phyloP scores from a whole-genome alignment of 2,797 vertebrate species.

The Gambelia wislizenii region DNA sequence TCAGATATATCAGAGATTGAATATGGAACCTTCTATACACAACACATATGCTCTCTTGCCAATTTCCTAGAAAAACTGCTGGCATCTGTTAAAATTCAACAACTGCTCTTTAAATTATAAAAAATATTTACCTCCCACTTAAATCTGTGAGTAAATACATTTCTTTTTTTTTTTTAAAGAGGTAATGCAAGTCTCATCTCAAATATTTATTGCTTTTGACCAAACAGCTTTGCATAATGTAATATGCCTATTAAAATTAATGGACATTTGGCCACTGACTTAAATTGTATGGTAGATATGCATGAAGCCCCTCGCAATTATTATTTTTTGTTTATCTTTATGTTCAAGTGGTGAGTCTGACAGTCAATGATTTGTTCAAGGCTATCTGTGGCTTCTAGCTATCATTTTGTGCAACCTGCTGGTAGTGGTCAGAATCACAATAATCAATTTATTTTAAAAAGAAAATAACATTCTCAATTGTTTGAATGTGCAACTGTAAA shows the following conservation, averaged over 20 bases:
- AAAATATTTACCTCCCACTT: neutral
- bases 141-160: neutral
- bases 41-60: neutral
- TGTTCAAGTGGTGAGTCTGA: neutral
- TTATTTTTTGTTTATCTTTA: neutral
- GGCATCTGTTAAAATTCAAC: neutral
- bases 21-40: neutral
- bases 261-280: neutral
- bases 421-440: too few species aligned
- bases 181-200: too few species aligned
- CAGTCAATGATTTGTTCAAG: neutral
- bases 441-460: neutral
- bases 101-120: neutral
- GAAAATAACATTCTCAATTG: neutral
- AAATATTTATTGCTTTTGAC: too few species aligned
- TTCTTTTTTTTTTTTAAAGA: neutral
- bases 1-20: neutral
- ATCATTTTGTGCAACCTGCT: neutral
- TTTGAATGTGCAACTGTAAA: neutral
- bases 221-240: too few species aligned
- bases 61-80: neutral
- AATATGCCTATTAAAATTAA: neutral
- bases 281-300: neutral
- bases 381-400: too few species aligned
- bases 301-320: neutral